Evolutionary conservation across 2,113 vertebrate species (phyloP).

Genomic region (Alosa alosa): DNA sequence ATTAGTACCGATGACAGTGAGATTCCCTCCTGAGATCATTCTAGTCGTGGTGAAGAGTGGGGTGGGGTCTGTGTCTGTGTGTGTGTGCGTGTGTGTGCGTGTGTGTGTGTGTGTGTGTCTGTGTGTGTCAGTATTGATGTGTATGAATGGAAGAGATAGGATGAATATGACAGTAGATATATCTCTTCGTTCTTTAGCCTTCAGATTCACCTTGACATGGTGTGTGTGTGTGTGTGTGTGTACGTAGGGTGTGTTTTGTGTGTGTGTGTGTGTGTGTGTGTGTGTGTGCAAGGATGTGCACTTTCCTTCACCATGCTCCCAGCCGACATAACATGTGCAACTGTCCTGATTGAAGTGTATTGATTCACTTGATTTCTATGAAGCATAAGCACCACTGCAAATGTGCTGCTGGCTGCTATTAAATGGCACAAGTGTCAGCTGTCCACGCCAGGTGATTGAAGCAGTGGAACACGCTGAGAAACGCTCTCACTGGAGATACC

Average conservation of each 20-base stretch:
- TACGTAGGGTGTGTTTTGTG: not conserved
- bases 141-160: not conserved
- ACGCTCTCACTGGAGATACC: not conserved
- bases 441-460: not conserved
- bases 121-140: not conserved
- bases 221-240: slow-evolving; percentile 18
- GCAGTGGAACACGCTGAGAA: not conserved
- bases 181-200: not conserved
- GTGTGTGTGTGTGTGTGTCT: not conserved
- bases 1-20: slow-evolving; percentile 72
- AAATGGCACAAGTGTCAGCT: not conserved
- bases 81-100: not conserved
- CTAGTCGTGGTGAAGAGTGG: not conserved
- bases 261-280: not conserved
- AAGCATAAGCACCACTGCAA: not conserved
- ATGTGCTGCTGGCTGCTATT: not conserved
- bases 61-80: slow-evolving; percentile 23
- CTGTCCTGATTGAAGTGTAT: not conserved
- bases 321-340: not conserved
- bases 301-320: not conserved
- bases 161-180: not conserved
- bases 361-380: not conserved
- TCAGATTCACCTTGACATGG: not conserved
- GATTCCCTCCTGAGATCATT: slow-evolving; percentile 68
- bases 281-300: slow-evolving; percentile 6